A percentile compares a stretch with the other conserved stretches of the same genome.
phyloP scores from a whole-genome alignment of 1,140 invertebrate genomes.

The Drosophila kikkawai region DNA sequence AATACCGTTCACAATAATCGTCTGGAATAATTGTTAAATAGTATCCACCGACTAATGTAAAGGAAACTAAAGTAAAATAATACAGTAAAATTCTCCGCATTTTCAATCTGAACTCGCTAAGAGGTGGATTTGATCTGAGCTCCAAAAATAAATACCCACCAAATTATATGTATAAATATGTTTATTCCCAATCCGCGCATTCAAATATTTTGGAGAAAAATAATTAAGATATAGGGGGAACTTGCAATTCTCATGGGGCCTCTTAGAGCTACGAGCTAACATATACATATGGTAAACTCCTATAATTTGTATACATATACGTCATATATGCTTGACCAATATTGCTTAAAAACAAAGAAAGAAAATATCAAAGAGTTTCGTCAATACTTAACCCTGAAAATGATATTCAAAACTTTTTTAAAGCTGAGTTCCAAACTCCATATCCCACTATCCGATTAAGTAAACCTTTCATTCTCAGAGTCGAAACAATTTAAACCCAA shows the following conservation, averaged over 20 bases:
- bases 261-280: too few relatives aligned
- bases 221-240: too few relatives aligned
- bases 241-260: too few relatives aligned
- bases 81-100: background rate
- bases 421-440: background rate
- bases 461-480: slow-evolving; percentile 13
- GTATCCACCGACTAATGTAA: background rate
- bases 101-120: background rate
- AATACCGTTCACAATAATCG: background rate
- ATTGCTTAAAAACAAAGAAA: too few relatives aligned
- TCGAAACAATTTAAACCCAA: slow-evolving; percentile 21
- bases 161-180: too few relatives aligned
- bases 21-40: background rate
- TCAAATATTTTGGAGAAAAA: too few relatives aligned
- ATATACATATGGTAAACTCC: too few relatives aligned
- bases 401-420: too few relatives aligned
- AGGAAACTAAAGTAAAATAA: background rate
- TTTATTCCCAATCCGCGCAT: too few relatives aligned
- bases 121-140: background rate
- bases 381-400: background rate
- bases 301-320: too few relatives aligned
- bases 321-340: too few relatives aligned
- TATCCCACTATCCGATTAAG: background rate
- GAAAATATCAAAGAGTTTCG: background rate
- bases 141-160: background rate